Evolutionary conservation across 2,797 vertebrate genomes (phyloP), one percentile per base, ranked within the genome.

Genomic region (Sebastes aleutianus): DNA sequence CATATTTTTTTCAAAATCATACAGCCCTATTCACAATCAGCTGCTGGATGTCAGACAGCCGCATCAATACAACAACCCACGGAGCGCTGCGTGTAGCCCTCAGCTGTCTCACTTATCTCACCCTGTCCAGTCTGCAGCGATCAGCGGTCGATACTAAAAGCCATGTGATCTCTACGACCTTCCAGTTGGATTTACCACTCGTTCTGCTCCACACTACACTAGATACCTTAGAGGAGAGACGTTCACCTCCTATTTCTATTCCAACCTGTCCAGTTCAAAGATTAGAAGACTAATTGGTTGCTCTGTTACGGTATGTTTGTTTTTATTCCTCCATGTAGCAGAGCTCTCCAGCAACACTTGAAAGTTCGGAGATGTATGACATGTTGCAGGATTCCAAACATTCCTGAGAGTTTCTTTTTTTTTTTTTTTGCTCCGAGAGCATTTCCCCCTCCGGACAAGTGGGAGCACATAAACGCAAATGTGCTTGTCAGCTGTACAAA

Each of bases 301-400:
- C 50, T 64, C 43, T 6, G 10, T 63, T 13, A 6, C 39, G 16
- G 26, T 67, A 0, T 78, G 61, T 89, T 83, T 85, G 54, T 85
- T 71, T 78, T 50, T 70, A 26, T 50, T 63, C 3, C 12, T 58
- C 59, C 22, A 2, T 10, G 6, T 27, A 53, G 70, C 7, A 7
- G 47, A 78, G 32, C 80, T 73, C 78, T 68, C 73, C 27, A 71
- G 31, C 74, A 79, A 43, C 82, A 65, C 88, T 86, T 70, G 53
- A 64, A 70, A 8, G 53, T 83, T 80, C 74, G 24, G 74, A 80
- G 83, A 88, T 34, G 62, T 70, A 34, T 57, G 73, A 81, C 68
- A 78, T 83, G 85, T 70, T 84, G 66, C 16, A 50, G 85, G 64
- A 95, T 95, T 94, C 93, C 91, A 78, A 16, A 80, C 89, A 94